phyloP scores from a whole-genome alignment of 2,113 vertebrate species.

The Agelaius tricolor region DNA sequence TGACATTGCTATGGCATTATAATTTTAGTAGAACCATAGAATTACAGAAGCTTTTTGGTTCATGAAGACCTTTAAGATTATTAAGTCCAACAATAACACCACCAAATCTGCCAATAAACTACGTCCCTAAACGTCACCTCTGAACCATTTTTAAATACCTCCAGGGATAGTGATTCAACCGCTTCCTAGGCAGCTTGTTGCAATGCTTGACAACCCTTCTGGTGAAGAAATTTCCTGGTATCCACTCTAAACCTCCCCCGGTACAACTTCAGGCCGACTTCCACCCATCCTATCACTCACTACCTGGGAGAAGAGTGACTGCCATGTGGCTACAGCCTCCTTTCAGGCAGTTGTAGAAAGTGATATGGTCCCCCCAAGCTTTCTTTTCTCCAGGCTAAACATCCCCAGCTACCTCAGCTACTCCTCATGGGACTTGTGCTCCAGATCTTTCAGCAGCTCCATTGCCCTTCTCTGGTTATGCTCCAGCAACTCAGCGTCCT shows the following conservation, averaged over 20 bases:
- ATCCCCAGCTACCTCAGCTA: fast-evolving
- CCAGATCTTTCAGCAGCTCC: background rate
- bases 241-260: background rate
- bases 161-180: background rate
- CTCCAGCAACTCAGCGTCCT: background rate
- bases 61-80: background rate
- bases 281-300: background rate
- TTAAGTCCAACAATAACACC: fast-evolving
- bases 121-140: background rate
- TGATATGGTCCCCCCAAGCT: fast-evolving
- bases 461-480: fast-evolving
- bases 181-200: background rate
- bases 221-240: background rate
- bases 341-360: background rate
- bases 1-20: background rate
- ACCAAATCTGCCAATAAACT: background rate
- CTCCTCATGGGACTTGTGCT: background rate
- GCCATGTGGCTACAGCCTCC: fast-evolving
- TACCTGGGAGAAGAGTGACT: fast-evolving
- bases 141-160: background rate
- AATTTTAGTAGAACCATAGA: background rate
- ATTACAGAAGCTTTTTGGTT: background rate
- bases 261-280: background rate
- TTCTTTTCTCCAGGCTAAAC: background rate
- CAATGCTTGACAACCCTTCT: background rate